A percentile compares a stretch with the other conserved stretches of the same genome.
phyloP scores from a whole-genome alignment of 1,140 invertebrate species.

The Leptoteleia sp. region DNA sequence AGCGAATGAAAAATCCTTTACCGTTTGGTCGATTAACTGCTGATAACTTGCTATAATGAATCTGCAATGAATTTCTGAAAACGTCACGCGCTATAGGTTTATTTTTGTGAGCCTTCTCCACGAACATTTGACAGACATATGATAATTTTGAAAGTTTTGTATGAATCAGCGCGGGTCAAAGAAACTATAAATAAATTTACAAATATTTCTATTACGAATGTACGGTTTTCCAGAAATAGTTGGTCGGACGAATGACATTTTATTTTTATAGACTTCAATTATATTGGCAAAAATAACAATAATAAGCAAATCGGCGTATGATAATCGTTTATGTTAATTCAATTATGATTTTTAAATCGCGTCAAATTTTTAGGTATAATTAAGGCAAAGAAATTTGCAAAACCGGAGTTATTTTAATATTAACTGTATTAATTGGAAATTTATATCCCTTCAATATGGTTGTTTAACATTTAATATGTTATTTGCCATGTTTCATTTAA shows the following conservation, averaged over 20 bases:
- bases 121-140: slow-evolving; percentile 39
- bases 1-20: slow-evolving; percentile 1
- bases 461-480: no score
- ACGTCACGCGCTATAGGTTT: slow-evolving; percentile 10
- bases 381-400: no score
- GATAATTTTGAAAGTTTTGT: slow-evolving; percentile 53
- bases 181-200: slow-evolving; percentile 59
- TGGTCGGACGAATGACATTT: not conserved
- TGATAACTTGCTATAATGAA: slow-evolving; percentile 36
- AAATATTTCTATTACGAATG: slow-evolving; percentile 46
- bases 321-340: no score
- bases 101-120: slow-evolving; percentile 27
- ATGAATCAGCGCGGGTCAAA: slow-evolving; percentile 54
- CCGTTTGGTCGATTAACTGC: slow-evolving; percentile 13
- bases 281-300: no score
- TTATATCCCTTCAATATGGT: no score
- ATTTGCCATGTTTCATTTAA: no score
- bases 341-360: no score
- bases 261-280: no score
- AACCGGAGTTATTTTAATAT: no score
- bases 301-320: no score
- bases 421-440: no score
- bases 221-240: slow-evolving; percentile 44
- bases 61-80: slow-evolving; percentile 14
- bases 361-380: no score